phyloP scores from a whole-genome alignment of 1,140 invertebrate genomes.

The Macrosteles quadrilineatus region DNA sequence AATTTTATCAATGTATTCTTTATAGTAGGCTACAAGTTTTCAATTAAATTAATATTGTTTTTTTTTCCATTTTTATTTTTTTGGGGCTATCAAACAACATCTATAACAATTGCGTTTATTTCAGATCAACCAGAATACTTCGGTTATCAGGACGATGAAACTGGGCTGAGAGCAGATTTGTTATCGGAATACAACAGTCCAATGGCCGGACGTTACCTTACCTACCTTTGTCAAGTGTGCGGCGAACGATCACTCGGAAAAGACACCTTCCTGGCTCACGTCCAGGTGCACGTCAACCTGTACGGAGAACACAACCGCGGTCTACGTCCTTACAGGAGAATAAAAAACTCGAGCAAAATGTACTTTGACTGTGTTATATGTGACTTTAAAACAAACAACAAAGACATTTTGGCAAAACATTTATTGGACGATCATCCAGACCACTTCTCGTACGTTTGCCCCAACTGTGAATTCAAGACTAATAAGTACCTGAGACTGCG shows the following conservation, averaged over 20 bases:
- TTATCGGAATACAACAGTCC: too few species aligned
- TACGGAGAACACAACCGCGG: not conserved
- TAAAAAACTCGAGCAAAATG: not conserved
- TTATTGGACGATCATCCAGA: not conserved
- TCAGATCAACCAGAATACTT: not conserved
- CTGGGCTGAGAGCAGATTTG: not conserved
- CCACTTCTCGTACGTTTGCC: not conserved
- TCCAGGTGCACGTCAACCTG: not conserved
- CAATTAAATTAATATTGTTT: too few species aligned
- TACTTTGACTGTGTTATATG: not conserved
- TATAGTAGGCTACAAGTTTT: too few species aligned
- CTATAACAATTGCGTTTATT: slow-evolving; percentile 17
- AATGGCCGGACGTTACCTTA: not conserved
- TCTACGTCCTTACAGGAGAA: not conserved
- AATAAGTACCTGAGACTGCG: not conserved
- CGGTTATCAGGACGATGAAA: not conserved
- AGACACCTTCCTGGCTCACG: not conserved
- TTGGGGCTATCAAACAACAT: too few species aligned
- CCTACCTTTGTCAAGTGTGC: not conserved
- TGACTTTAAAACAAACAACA: not conserved
- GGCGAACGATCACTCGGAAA: not conserved
- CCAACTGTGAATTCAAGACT: not conserved
- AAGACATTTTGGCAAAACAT: not conserved
- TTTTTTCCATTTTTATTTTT: too few species aligned
- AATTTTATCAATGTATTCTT: too few species aligned